Conservation (phyloP, 2,797 vertebrate species). For the Halcyon leucocephala region DNA sequence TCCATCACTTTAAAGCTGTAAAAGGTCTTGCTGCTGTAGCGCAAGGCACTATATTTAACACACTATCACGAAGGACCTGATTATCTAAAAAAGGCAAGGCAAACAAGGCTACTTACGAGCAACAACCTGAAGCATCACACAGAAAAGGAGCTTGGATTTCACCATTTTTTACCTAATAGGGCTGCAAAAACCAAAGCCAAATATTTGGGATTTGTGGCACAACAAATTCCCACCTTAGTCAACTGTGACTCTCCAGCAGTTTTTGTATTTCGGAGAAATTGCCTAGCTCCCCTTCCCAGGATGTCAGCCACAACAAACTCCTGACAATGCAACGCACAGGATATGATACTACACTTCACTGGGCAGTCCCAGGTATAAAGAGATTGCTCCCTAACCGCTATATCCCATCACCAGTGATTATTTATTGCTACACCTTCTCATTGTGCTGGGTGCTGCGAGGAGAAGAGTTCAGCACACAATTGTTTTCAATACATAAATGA, state of each 20-base stretch:
- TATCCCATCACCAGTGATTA: not conserved
- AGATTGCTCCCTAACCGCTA: not conserved
- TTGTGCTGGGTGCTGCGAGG: not conserved
- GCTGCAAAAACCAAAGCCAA: not conserved
- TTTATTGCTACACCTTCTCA: not conserved
- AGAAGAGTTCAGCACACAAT: not conserved
- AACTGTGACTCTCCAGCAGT: not conserved
- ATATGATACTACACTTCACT: not conserved
- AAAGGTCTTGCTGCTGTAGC: not conserved
- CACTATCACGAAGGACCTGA: not conserved
- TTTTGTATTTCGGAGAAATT: not conserved
- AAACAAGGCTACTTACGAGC: not conserved
- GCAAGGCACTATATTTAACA: not conserved
- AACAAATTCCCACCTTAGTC: not conserved
- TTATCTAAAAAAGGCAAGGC: not conserved
- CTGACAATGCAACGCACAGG: not conserved
- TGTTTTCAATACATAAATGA: not conserved
- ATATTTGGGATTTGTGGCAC: not conserved
- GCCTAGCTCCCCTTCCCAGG: not conserved
- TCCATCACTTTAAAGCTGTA: not conserved
- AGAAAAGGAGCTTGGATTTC: not conserved
- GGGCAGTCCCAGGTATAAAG: not conserved
- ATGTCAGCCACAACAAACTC: not conserved
- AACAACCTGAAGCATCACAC: not conserved
- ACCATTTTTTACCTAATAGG: not conserved